Evolutionary conservation across 2,113 vertebrate genomes (phyloP).

Genomic region (Hirundichthys speculiger): DNA sequence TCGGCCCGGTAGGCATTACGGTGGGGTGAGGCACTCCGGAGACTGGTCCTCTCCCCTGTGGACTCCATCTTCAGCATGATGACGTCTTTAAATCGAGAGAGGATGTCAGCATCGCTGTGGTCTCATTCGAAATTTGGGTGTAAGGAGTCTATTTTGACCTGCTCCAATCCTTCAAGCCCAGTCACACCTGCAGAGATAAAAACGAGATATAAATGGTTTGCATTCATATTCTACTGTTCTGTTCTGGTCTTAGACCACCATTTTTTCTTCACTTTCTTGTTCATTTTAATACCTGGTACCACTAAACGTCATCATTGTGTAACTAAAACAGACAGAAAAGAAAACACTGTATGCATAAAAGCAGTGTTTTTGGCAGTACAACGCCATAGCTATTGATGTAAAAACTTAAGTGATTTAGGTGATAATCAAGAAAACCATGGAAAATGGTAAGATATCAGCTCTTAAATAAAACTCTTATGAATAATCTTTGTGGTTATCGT

Average conservation of each 20-base stretch:
- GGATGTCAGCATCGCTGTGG: constrained; percentile 81
- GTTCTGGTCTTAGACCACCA: background rate
- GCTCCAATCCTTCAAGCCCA: constrained; percentile 37
- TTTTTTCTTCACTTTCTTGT: too few relatives aligned
- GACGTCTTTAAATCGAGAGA: constrained; percentile 79
- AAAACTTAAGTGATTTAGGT: too few relatives aligned
- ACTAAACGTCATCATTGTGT: too few relatives aligned
- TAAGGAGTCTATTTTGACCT: constrained; percentile 42
- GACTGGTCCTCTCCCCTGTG: constrained; percentile 91
- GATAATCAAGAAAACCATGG: too few relatives aligned
- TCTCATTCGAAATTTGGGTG: constrained; percentile 61
- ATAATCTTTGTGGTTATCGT: too few relatives aligned
- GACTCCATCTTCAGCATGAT: constrained; percentile 98
- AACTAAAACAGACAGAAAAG: too few relatives aligned
- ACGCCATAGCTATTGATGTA: too few relatives aligned
- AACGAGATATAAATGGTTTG: constrained; percentile 21
- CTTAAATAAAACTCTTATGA: too few relatives aligned
- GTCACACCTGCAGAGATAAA: constrained; percentile 57
- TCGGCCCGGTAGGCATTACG: constrained; percentile 97
- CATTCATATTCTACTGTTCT: background rate
- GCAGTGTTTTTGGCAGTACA: too few relatives aligned
- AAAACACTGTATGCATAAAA: too few relatives aligned
- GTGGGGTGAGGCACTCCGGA: constrained; percentile 97
- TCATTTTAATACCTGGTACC: too few relatives aligned
- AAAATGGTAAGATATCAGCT: too few relatives aligned